Percentiles rank a stretch among this genome's conserved stretches.
These are phyloP conservation scores for Charina bottae DNA, from an alignment of 2,113 vertebrate genomes.

Conservation along the genomic window DNA sequence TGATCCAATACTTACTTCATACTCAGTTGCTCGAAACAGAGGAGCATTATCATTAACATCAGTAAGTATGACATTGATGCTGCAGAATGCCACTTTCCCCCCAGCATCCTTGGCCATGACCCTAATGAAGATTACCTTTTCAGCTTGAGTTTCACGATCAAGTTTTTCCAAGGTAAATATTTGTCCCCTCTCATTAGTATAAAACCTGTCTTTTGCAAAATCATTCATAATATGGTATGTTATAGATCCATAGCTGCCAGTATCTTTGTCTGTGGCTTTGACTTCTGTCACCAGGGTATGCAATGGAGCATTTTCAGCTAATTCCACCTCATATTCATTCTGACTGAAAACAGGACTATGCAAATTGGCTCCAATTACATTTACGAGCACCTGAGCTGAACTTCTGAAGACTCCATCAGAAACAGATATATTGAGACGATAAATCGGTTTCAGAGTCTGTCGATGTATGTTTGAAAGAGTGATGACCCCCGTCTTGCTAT, in stretches of 20 bases:
- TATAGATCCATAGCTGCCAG: conserved; percentile 83
- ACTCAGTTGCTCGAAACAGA: conserved; percentile 88
- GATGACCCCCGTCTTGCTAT: conserved; percentile 84
- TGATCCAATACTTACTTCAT: conserved; percentile 87
- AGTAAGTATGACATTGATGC: conserved; percentile 93
- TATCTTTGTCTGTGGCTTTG: conserved; percentile 87
- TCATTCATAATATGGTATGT: conserved; percentile 93
- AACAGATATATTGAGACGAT: conserved; percentile 87
- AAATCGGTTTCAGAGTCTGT: conserved; percentile 78
- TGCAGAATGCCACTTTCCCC: conserved; percentile 93
- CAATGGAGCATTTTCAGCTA: conserved; percentile 88
- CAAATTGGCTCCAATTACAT: conserved; percentile 88
- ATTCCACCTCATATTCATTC: conserved; percentile 90
- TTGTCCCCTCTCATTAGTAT: conserved; percentile 85
- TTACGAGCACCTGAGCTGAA: conserved; percentile 82
- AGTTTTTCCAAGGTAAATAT: conserved; percentile 90
- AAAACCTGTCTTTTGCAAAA: conserved; percentile 92
- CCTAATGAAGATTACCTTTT: conserved; percentile 90
- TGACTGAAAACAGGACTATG: conserved; percentile 90
- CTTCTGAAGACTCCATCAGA: conserved; percentile 95
- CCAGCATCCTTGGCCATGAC: conserved; percentile 92
- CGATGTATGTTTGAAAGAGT: conserved; percentile 85
- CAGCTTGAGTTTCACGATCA: conserved; percentile 88
- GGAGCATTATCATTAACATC: conserved; percentile 95
- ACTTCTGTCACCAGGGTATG: conserved; percentile 86